Percentiles rank a stretch among this genome's conserved stretches.
Evolutionary conservation across 2,888 invertebrate species (phyloP).

Genomic region (Sarcophaga subvicina): DNA sequence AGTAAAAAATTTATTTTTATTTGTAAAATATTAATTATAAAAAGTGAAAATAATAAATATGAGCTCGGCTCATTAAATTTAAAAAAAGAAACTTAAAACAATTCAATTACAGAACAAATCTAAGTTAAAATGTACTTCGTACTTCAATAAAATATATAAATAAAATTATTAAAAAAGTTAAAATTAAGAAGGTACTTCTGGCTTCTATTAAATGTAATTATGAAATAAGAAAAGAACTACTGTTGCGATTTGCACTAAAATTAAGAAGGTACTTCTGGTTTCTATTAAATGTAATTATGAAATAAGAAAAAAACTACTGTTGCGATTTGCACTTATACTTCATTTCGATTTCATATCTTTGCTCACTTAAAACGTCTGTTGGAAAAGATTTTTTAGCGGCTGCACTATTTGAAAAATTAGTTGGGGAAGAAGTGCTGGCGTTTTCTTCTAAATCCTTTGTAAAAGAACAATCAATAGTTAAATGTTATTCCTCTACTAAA

Average conservation of each 20-base stretch:
- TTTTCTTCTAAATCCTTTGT: not conserved
- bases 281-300: too few relatives aligned
- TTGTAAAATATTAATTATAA: too few relatives aligned
- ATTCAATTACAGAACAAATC: constrained; percentile 19
- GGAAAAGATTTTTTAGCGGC: not conserved
- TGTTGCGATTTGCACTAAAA: not conserved
- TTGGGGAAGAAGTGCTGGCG: not conserved
- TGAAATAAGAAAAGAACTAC: not conserved
- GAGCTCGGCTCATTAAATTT: not conserved
- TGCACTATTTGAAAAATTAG: too few relatives aligned
- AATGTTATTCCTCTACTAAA: too few relatives aligned
- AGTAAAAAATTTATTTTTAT: too few relatives aligned
- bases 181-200: not conserved
- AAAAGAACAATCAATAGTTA: too few relatives aligned
- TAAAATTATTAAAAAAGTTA: too few relatives aligned
- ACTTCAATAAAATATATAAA: too few relatives aligned
- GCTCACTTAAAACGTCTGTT: not conserved
- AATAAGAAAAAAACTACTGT: constrained; percentile 2
- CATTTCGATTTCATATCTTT: constrained; percentile 32
- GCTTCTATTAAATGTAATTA: too few relatives aligned
- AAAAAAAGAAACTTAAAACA: too few relatives aligned
- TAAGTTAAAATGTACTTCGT: not conserved
- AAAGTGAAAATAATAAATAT: constrained; percentile 14
- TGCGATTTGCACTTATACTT: constrained; percentile 4
- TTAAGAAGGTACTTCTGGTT: not conserved